Percentiles rank a stretch among this genome's conserved stretches.
phyloP scores from a whole-genome alignment of 2,113 vertebrate species.

The Lepisosteus oculatus region DNA sequence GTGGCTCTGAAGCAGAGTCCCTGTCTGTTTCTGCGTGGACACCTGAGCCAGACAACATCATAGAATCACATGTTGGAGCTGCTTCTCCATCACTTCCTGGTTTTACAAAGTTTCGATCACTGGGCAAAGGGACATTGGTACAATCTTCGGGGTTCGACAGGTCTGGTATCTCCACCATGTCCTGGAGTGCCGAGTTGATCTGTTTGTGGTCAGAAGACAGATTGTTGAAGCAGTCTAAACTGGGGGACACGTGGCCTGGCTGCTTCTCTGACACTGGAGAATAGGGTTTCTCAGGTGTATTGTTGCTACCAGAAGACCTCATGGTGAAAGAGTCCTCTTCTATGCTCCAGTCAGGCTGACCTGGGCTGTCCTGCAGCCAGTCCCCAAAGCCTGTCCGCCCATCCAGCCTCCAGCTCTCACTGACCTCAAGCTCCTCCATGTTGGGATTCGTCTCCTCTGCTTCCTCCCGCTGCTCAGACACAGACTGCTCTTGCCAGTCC shows the following conservation, averaged over 20 bases:
- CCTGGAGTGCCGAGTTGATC: slow-evolving; percentile 18
- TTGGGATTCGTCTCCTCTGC: slow-evolving; percentile 20
- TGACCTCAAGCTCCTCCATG: slow-evolving; percentile 32
- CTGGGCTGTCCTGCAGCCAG: slow-evolving; percentile 19
- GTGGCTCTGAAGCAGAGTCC: slow-evolving; percentile 13
- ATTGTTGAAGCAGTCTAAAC: slow-evolving; percentile 18
- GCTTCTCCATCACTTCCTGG: slow-evolving; percentile 23
- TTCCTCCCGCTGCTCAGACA: slow-evolving; percentile 27
- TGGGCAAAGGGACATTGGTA: slow-evolving; percentile 20
- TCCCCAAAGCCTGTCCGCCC: background rate
- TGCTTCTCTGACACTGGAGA: slow-evolving; percentile 50
- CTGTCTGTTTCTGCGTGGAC: background rate
- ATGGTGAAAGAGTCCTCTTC: slow-evolving; percentile 21
- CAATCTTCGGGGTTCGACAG: slow-evolving; percentile 28
- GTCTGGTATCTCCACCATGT: slow-evolving; percentile 10
- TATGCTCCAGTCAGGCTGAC: slow-evolving; percentile 39
- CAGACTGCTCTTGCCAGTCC: slow-evolving; percentile 24
- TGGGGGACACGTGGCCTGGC: slow-evolving; percentile 10
- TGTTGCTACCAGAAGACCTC: slow-evolving; percentile 30
- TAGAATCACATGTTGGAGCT: background rate
- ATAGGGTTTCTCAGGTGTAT: slow-evolving; percentile 61
- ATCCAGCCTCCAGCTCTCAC: slow-evolving; percentile 4
- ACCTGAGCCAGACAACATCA: no score
- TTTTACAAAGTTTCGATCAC: background rate
- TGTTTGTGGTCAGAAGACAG: slow-evolving; percentile 33